A percentile compares a stretch with the other conserved stretches of the same genome.
These are phyloP conservation scores for Tigriopus californicus DNA, from an alignment of 2,888 invertebrate species.

Conservation along the genomic window DNA sequence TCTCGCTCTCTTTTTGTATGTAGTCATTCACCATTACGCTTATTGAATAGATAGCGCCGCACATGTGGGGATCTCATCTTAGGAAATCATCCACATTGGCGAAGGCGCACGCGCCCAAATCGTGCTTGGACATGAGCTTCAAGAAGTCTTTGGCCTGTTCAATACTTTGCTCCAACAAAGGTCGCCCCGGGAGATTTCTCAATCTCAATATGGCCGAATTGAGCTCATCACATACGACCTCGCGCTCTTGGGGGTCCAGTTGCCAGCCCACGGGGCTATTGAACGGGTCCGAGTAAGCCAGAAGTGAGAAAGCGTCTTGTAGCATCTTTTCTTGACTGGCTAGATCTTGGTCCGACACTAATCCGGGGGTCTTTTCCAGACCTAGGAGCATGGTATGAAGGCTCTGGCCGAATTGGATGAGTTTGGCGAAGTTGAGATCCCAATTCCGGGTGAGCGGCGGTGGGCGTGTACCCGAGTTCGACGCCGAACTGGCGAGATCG, in stretches of 20 bases:
- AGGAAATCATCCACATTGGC: constrained; percentile 36
- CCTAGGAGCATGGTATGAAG: constrained; percentile 1
- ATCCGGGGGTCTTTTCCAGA: background rate
- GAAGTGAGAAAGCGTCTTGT: constrained; percentile 88
- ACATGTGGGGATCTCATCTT: background rate
- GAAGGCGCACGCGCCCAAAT: constrained; percentile 85
- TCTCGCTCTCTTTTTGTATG: background rate
- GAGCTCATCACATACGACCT: constrained; percentile 81
- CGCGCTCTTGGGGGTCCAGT: constrained; percentile 78
- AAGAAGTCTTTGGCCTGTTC: constrained; percentile 75
- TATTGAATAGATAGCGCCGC: too few relatives aligned
- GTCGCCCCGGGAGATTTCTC: constrained; percentile 68
- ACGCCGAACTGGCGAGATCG: background rate
- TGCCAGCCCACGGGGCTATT: constrained; percentile 91
- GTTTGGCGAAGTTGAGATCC: background rate
- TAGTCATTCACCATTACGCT: background rate
- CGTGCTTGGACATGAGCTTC: constrained; percentile 68
- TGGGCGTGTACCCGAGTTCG: background rate
- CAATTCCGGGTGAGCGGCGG: background rate
- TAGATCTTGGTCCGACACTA: background rate
- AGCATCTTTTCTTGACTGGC: constrained; percentile 20
- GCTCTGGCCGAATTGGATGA: constrained; percentile 2
- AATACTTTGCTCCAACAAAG: constrained; percentile 78
- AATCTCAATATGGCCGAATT: constrained; percentile 95
- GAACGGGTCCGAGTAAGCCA: constrained; percentile 96